phyloP scores from a whole-genome alignment of 2,888 invertebrate genomes.

The Icerya purchasi region DNA sequence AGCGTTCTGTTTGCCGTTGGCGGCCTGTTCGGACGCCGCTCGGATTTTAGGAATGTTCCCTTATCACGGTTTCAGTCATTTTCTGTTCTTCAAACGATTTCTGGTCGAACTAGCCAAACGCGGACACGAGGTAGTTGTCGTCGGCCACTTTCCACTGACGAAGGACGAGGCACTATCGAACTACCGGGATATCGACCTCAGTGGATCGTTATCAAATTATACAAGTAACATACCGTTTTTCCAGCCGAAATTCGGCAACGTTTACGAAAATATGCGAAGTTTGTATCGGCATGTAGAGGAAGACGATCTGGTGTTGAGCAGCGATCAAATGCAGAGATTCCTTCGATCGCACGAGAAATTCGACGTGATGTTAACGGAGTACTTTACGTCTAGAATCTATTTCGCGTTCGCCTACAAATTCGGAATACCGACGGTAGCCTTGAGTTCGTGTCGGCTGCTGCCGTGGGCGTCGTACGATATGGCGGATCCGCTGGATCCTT shows the following conservation, averaged over 20 bases:
- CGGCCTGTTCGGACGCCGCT: not conserved
- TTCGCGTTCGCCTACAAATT: slow-evolving; percentile 7
- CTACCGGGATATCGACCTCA: slow-evolving; percentile 10
- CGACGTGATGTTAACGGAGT: slow-evolving; percentile 11
- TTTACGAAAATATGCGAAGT: not conserved
- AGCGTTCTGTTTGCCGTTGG: not conserved
- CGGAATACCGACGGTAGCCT: slow-evolving; percentile 8
- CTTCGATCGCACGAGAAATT: slow-evolving; percentile 1
- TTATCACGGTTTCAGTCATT: slow-evolving; percentile 14
- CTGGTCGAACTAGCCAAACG: slow-evolving; percentile 5
- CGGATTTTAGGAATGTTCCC: slow-evolving; percentile 14
- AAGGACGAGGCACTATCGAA: slow-evolving; percentile 5
- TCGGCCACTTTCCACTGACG: slow-evolving; percentile 8
- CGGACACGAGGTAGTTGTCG: slow-evolving; percentile 9
- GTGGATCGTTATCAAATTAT: not conserved
- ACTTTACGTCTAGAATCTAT: slow-evolving; percentile 10
- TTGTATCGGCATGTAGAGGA: not conserved
- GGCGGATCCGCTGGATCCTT: slow-evolving; percentile 7
- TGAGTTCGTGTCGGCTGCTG: slow-evolving; percentile 9
- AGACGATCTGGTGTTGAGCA: not conserved
- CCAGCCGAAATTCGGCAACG: not conserved
- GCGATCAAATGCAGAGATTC: slow-evolving; percentile 1
- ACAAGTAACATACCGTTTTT: slow-evolving; percentile 2
- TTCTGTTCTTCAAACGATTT: slow-evolving; percentile 6
- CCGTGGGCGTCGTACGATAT: slow-evolving; percentile 6